These are phyloP conservation scores for Meloidogyne hapla DNA, from an alignment of 1,140 invertebrate species.

Conservation along the genomic window DNA sequence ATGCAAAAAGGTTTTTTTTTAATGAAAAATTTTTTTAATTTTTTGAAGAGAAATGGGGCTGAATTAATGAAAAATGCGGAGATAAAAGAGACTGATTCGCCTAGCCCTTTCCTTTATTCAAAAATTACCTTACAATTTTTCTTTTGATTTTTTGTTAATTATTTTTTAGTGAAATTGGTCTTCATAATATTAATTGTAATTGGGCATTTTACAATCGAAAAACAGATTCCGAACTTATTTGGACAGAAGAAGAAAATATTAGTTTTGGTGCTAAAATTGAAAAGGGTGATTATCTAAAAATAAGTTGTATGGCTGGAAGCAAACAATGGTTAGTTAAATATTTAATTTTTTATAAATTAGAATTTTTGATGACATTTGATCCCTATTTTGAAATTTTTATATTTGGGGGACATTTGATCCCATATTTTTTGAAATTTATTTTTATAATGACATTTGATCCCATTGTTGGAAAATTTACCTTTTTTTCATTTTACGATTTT, in stretches of 20 bases:
- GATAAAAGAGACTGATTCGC: too few species aligned
- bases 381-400: not conserved
- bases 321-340: conserved; percentile 14
- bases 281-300: conserved; percentile 27
- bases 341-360: not conserved
- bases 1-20: conserved; percentile 41
- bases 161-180: not conserved
- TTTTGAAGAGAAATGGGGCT: too few species aligned
- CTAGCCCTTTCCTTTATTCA: too few species aligned
- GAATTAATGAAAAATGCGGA: too few species aligned
- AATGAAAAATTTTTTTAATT: not conserved
- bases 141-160: not conserved
- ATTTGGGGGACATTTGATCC: too few species aligned
- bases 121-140: too few species aligned
- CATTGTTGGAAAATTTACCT: not conserved
- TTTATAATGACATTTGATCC: not conserved
- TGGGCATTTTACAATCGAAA: conserved; percentile 38
- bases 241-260: conserved; percentile 22
- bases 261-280: conserved; percentile 32
- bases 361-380: not conserved
- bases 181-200: conserved; percentile 30
- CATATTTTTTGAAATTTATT: conserved; percentile 6
- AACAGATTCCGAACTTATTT: conserved; percentile 34
- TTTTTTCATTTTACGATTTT: conserved; percentile 5
- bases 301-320: conserved; percentile 2